phyloP scores from a whole-genome alignment of 2,797 vertebrate genomes.

The Epinephelus awoara region DNA sequence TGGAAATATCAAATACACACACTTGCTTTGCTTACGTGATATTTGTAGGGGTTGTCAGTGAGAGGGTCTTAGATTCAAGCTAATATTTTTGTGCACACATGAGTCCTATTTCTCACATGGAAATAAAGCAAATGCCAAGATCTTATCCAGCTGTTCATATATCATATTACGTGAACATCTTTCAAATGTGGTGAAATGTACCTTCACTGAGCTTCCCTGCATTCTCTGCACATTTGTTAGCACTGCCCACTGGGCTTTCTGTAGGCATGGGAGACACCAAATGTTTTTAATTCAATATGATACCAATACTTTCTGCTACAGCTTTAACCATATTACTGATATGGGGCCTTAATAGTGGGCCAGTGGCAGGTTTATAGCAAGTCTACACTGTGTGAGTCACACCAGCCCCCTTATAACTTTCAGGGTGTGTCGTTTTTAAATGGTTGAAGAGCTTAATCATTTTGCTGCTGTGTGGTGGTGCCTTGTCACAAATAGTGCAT shows the following conservation, averaged over 20 bases:
- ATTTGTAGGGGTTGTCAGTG: conserved; percentile 16
- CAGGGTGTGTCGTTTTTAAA: too few species aligned
- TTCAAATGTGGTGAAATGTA: conserved; percentile 6
- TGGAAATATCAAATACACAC: conserved; percentile 26
- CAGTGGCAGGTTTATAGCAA: too few species aligned
- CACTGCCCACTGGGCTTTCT: not conserved
- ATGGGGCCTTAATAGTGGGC: too few species aligned
- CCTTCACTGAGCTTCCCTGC: not conserved
- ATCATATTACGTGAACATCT: conserved; percentile 1
- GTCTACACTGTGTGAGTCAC: too few species aligned
- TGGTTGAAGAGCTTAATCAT: too few species aligned
- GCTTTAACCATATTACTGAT: too few species aligned
- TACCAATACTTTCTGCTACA: too few species aligned
- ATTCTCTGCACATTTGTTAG: not conserved
- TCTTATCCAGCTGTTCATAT: not conserved
- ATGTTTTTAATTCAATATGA: too few species aligned
- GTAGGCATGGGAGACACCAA: too few species aligned
- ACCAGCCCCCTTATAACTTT: too few species aligned
- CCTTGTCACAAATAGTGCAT: not conserved
- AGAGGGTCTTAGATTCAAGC: not conserved
- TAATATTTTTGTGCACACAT: conserved; percentile 24
- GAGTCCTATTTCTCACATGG: not conserved
- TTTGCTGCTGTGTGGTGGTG: too few species aligned
- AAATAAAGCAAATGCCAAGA: conserved; percentile 20
- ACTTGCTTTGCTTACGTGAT: conserved; percentile 1